Percentiles rank a stretch among this genome's conserved stretches.
These are phyloP conservation scores for Eulemur rufifrons DNA, from an alignment of 2,113 vertebrate genomes.

Conservation along the genomic window DNA sequence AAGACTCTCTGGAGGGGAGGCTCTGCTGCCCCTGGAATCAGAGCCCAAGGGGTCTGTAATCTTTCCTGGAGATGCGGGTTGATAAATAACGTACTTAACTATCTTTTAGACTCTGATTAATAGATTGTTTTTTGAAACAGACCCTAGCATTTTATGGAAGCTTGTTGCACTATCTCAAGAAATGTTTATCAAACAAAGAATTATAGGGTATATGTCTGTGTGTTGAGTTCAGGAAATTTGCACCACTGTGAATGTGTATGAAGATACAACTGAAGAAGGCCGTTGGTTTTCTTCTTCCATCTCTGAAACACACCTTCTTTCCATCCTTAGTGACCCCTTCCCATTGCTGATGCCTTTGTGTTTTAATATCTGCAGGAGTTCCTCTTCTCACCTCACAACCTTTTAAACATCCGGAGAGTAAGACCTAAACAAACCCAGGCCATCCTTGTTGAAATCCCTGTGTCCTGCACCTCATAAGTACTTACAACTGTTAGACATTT, in stretches of 20 bases:
- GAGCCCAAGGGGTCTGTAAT: background rate
- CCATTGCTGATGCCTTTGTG: accelerated
- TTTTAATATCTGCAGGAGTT: background rate
- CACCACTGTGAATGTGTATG: background rate
- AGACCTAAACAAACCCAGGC: background rate
- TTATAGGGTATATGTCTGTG: background rate
- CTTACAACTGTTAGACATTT: background rate
- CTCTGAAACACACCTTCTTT: background rate
- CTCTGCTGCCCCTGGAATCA: background rate
- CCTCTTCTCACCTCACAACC: background rate
- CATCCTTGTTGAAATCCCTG: background rate
- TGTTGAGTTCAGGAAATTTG: background rate
- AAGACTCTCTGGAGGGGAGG: background rate
- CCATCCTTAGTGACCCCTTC: too few species aligned
- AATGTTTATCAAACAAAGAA: background rate
- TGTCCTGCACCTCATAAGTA: background rate
- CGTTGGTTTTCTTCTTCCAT: background rate
- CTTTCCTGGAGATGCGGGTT: background rate
- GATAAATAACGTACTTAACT: background rate
- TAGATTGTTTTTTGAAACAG: background rate
- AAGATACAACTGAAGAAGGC: background rate
- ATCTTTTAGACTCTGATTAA: background rate
- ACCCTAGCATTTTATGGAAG: background rate
- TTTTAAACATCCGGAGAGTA: background rate
- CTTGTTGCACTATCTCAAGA: background rate